Evolutionary conservation across 2,113 vertebrate genomes (phyloP).

Genomic region (Larimichthys polyactis): DNA sequence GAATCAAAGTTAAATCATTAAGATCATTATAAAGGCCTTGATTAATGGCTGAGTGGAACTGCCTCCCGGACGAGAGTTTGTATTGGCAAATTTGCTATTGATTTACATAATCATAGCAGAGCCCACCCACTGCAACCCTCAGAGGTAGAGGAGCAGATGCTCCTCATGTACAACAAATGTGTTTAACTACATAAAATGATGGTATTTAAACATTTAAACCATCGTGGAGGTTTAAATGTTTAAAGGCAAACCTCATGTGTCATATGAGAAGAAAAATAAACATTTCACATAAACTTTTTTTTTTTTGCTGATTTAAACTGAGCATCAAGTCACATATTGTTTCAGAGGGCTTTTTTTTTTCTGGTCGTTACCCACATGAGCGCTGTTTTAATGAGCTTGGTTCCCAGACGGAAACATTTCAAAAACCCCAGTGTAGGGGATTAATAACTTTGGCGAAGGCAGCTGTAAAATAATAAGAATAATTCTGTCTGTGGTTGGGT

Average conservation of each 20-base stretch:
- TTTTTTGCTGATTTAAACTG: constrained; percentile 46
- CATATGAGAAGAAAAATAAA: constrained; percentile 51
- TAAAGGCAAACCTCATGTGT: constrained; percentile 33
- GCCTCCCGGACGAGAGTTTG: constrained; percentile 11
- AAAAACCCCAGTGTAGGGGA: constrained; percentile 66
- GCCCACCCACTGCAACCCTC: constrained; percentile 42
- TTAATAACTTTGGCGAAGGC: constrained; percentile 73
- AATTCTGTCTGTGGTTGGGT: constrained; percentile 28
- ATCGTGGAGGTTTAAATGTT: constrained; percentile 29
- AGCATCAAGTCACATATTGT: constrained; percentile 59
- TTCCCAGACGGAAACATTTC: constrained; percentile 71
- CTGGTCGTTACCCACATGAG: constrained; percentile 64
- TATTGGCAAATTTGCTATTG: constrained; percentile 46
- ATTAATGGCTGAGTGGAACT: constrained; percentile 22
- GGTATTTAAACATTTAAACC: constrained; percentile 50
- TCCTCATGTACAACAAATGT: constrained; percentile 52
- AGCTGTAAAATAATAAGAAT: constrained; percentile 67
- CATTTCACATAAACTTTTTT: constrained; percentile 53
- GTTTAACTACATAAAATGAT: constrained; percentile 39
- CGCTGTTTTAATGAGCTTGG: constrained; percentile 74
- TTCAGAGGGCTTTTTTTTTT: constrained; percentile 60
- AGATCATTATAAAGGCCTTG: constrained; percentile 32
- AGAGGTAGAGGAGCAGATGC: constrained; percentile 50
- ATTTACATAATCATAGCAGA: constrained; percentile 54
- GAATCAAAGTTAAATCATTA: constrained; percentile 31